These are phyloP conservation scores for Montipora foliosa DNA, from an alignment of 64 coral and sea anemone species.

Conservation along the genomic window DNA sequence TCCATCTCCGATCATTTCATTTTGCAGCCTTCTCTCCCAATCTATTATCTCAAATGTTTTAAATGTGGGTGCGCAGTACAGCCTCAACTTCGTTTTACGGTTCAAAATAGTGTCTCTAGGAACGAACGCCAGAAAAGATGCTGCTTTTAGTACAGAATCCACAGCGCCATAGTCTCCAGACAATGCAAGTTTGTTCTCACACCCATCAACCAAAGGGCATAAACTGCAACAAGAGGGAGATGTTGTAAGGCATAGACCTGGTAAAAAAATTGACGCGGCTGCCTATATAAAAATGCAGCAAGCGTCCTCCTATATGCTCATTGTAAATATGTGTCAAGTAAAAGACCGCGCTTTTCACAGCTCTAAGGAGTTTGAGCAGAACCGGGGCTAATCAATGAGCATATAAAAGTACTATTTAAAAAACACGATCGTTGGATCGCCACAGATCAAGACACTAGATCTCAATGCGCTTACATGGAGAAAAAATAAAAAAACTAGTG, in stretches of 20 bases:
- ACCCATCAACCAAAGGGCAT: not conserved
- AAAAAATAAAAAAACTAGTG: too few relatives aligned
- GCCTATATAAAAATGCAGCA: not conserved
- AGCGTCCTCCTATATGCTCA: not conserved
- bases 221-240: not conserved
- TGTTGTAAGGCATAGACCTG: too few relatives aligned
- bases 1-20: not conserved
- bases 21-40: not conserved
- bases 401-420: too few relatives aligned
- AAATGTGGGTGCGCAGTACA: not conserved
- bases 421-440: too few relatives aligned
- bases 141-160: not conserved
- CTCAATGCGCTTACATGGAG: too few relatives aligned
- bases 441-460: too few relatives aligned
- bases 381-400: too few relatives aligned
- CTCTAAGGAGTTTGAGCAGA: too few relatives aligned
- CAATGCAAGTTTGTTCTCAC: not conserved
- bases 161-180: not conserved
- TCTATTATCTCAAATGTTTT: not conserved
- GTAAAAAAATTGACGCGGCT: too few relatives aligned
- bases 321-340: too few relatives aligned
- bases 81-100: not conserved
- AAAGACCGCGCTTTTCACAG: too few relatives aligned
- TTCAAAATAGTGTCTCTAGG: not conserved
- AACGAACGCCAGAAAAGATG: slow-evolving; percentile 16